phyloP scores from a whole-genome alignment of 2,797 vertebrate genomes.

The Glossophaga mutica region DNA sequence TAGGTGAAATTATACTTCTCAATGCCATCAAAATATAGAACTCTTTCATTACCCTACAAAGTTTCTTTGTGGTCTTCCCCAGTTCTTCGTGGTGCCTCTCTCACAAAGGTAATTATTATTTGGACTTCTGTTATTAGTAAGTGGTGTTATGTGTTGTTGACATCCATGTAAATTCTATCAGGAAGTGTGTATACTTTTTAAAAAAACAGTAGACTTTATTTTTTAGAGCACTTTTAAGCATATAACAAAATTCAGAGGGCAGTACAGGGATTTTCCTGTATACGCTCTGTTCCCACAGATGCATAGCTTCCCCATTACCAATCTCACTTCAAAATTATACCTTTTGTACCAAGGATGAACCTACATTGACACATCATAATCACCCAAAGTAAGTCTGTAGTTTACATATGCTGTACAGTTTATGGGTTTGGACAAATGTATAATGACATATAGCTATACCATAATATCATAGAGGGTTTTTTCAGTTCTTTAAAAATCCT shows the following conservation, averaged over 20 bases:
- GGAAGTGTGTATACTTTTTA: neutral
- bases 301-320: neutral
- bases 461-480: neutral
- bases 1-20: neutral
- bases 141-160: neutral
- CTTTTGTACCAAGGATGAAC: neutral
- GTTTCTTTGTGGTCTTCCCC: neutral
- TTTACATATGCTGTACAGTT: neutral
- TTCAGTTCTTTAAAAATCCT: neutral
- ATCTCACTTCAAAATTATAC: neutral
- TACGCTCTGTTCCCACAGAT: neutral
- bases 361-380: neutral
- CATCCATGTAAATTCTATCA: neutral
- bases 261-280: neutral
- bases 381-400: neutral
- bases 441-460: neutral
- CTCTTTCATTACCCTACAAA: neutral
- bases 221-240: neutral
- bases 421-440: neutral
- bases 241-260: neutral
- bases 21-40: neutral
- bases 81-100: neutral
- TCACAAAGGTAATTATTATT: neutral
- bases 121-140: neutral
- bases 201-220: neutral